Evolutionary conservation across 1,140 invertebrate species (phyloP).

Genomic region (Aphis craccivora): DNA sequence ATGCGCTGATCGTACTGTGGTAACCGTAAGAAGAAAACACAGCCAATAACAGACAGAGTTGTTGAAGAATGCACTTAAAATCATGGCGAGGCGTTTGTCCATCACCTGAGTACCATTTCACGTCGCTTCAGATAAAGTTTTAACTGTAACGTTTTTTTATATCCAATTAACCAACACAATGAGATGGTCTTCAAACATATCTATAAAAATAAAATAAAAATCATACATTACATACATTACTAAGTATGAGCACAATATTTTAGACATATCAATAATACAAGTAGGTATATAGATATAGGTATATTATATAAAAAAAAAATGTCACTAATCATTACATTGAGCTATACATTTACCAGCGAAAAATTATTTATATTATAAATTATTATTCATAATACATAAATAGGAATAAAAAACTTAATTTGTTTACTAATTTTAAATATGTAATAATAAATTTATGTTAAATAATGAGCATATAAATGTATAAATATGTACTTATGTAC

Average conservation of each 20-base stretch:
- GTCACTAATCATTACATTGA: not conserved
- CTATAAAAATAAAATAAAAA: slow-evolving; percentile 19
- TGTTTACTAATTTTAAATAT: not conserved
- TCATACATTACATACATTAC: not conserved
- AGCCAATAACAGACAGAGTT: slow-evolving; percentile 16
- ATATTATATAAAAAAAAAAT: not conserved
- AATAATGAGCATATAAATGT: not conserved
- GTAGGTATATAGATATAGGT: too few relatives aligned
- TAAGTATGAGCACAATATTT: not conserved
- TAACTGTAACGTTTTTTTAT: not conserved
- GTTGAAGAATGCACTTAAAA: not conserved
- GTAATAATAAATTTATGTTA: not conserved
- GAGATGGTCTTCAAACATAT: not conserved
- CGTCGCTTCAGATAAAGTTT: not conserved
- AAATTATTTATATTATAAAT: not conserved
- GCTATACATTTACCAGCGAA: not conserved
- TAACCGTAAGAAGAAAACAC: not conserved
- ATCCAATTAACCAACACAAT: not conserved
- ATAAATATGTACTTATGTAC: not conserved
- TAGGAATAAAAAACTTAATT: not conserved
- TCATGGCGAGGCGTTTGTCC: slow-evolving; percentile 44
- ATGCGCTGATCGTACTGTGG: not conserved
- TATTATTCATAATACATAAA: not conserved
- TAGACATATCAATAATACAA: not conserved
- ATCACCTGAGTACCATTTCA: slow-evolving; percentile 56